Conservation (phyloP, 2,797 vertebrate species). For the Lemur catta region DNA sequence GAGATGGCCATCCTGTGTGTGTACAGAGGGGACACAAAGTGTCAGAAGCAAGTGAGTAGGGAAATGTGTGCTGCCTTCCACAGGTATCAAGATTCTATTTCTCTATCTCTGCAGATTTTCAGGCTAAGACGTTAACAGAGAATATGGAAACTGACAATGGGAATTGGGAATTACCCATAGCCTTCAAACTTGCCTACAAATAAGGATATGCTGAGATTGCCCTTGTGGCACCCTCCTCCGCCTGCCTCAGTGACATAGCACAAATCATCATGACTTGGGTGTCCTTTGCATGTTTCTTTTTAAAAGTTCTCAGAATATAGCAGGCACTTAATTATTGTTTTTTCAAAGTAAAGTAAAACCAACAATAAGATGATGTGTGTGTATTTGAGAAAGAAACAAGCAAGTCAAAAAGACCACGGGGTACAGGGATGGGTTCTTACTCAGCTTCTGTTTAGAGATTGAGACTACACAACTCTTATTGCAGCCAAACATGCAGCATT, state of each 20-base stretch:
- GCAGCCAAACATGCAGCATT: conserved; percentile 23
- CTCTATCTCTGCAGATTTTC: background rate
- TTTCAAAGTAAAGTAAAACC: background rate
- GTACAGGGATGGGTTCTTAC: background rate
- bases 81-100: background rate
- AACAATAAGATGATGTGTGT: background rate
- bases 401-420: background rate
- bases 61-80: background rate
- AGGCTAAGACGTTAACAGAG: background rate
- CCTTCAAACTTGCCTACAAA: background rate
- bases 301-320: background rate
- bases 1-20: background rate
- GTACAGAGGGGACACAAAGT: background rate
- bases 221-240: background rate
- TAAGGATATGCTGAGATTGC: background rate
- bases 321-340: background rate
- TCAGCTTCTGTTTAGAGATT: background rate
- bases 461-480: background rate
- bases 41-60: background rate
- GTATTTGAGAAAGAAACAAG: background rate
- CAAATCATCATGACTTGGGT: background rate
- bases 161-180: background rate
- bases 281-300: background rate
- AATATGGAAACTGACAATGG: background rate
- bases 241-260: background rate